These are phyloP conservation scores for Corythaixoides concolor DNA, from an alignment of 2,113 vertebrate genomes.

Conservation along the genomic window DNA sequence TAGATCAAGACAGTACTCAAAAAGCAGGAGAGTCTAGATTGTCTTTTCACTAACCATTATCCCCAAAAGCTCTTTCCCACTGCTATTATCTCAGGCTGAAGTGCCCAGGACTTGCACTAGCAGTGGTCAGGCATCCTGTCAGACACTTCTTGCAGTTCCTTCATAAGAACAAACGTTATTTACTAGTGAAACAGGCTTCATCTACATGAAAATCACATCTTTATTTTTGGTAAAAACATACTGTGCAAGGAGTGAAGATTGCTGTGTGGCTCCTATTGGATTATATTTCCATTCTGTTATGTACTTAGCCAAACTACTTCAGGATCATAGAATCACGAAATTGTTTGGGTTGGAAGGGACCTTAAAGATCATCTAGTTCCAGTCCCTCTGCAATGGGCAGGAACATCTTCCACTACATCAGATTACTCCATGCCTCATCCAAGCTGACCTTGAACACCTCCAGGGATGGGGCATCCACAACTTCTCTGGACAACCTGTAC, in stretches of 20 bases:
- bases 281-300: neutral
- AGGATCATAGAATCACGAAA: neutral
- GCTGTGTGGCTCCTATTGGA: neutral
- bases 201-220: neutral
- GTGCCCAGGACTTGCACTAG: neutral
- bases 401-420: no score
- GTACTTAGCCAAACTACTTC: neutral
- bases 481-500: no score
- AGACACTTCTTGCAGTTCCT: neutral
- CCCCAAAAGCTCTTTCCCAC: neutral
- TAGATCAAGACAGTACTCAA: neutral
- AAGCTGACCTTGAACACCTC: no score
- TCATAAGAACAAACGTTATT: neutral
- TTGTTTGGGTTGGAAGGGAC: no score
- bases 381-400: no score
- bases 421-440: no score
- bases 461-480: no score
- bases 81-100: neutral
- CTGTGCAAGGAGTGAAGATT: neutral
- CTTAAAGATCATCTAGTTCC: no score
- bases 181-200: neutral
- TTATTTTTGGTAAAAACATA: neutral
- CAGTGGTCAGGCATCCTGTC: neutral
- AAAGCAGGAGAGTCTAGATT: neutral
- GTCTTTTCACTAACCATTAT: neutral